Evolutionary conservation across 2,797 vertebrate genomes (phyloP).

Genomic region (Malacoraja senta): DNA sequence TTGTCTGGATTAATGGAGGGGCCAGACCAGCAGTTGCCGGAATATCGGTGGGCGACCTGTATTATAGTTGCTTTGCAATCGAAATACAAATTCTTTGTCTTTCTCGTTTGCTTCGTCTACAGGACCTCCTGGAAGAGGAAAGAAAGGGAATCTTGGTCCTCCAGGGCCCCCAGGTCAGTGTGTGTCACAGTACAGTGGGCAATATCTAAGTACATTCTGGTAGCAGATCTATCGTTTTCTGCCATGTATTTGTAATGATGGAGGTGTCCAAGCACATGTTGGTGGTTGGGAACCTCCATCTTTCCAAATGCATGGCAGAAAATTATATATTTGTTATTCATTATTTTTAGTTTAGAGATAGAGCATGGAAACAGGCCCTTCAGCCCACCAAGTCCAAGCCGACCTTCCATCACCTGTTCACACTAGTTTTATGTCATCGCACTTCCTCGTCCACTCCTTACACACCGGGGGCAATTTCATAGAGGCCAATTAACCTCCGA

Average conservation of each 20-base stretch:
- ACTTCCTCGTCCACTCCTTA: too few relatives aligned
- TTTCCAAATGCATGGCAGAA: neutral
- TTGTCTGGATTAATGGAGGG: too few relatives aligned
- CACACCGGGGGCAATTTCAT: too few relatives aligned
- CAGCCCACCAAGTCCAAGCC: too few relatives aligned
- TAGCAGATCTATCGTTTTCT: too few relatives aligned
- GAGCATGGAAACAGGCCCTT: too few relatives aligned
- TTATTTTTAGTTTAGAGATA: neutral
- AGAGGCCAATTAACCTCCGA: too few relatives aligned
- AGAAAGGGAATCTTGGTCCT: neutral
- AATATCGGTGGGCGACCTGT: too few relatives aligned
- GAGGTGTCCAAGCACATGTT: neutral
- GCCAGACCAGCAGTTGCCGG: too few relatives aligned
- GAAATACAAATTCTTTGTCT: neutral
- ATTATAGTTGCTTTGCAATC: neutral
- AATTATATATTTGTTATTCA: neutral
- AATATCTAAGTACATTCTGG: neutral
- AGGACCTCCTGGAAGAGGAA: conserved; percentile 15
- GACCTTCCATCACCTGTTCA: too few relatives aligned
- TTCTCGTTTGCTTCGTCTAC: neutral
- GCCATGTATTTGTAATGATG: too few relatives aligned
- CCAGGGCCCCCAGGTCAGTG: neutral
- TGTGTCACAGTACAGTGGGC: neutral
- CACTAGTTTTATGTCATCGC: too few relatives aligned
- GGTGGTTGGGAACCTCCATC: neutral